Evolutionary conservation across 2,888 invertebrate species (phyloP), one percentile per base, ranked within the genome.

Genomic region (Endotricha flammealis): DNA sequence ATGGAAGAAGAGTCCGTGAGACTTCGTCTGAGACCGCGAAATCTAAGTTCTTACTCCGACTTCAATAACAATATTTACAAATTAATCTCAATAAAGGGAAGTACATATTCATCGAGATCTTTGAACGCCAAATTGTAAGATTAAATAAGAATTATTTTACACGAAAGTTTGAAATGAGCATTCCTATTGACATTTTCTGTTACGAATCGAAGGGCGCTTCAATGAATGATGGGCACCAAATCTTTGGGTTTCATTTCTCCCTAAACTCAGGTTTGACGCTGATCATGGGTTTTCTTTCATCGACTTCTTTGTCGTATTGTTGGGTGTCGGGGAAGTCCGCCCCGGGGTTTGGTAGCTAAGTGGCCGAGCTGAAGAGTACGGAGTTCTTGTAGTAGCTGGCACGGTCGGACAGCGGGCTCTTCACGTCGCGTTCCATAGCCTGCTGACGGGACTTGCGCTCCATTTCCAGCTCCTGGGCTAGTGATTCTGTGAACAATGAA

Each of bases 351-450:
- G 70, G 53, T 65, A 86, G 88, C 88, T 90, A 90, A 86, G 95
- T 95, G 67, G 95, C 95, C 72, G 95, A 95, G 59, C 95, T 95
- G 77, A 95, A 95, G 49, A 95, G 89, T 52, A 95, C 95, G 20
- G 95, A 95, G 82, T 95, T 95, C 85, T 95, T 95, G 88, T 95
- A 95, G 81, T 95, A 95, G 57, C 91, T 91, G 50, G 91, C 90
- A 44, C 92, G 89, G 78, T 95, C 95, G 59, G 94, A 93, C 45
- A 95, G 88, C 22, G 95, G 94, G 57, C 95, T 93, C 80, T 95
- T 95, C 36, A 95, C 94, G 68, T 95, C 95, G 49, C 93, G 90
- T 67, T 95, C 95, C 72, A 91, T 87, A 48, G 91, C 91, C 59
- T 93, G 94, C 64, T 93, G 93, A 48, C 95, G 91, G 29, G 92